These are phyloP conservation scores for Thryonomys swinderianus DNA, from an alignment of 2,113 vertebrate species.

Conservation along the genomic window DNA sequence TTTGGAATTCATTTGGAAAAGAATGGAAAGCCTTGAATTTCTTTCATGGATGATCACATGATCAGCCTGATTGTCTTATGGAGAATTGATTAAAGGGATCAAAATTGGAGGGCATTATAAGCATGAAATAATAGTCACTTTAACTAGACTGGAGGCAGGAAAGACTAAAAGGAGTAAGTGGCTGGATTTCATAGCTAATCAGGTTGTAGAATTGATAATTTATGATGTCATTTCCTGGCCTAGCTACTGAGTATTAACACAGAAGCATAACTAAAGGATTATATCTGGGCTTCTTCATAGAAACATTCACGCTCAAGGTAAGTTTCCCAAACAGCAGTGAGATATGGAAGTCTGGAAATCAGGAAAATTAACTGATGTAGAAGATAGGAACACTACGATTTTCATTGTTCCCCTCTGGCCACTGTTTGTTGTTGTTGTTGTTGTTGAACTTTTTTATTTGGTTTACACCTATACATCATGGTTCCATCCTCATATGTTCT, in stretches of 20 bases:
- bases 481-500: neutral
- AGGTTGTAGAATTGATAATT: neutral
- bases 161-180: neutral
- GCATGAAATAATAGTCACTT: neutral
- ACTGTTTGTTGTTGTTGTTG: neutral
- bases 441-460: neutral
- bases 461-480: neutral
- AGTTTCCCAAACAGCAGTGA: neutral
- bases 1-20: neutral
- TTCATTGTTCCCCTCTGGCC: neutral
- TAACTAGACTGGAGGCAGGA: neutral
- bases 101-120: neutral
- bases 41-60: neutral
- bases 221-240: neutral
- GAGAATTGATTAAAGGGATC: neutral
- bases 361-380: neutral
- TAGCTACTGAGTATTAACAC: neutral
- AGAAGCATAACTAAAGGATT: neutral
- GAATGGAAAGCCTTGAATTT: neutral
- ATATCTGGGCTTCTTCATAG: neutral
- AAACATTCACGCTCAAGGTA: neutral
- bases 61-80: neutral
- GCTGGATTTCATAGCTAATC: neutral
- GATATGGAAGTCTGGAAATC: neutral
- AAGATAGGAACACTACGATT: neutral